Evolutionary conservation across 2,797 vertebrate species (phyloP), one percentile per base, ranked within the genome.

Genomic region (Molossus alvarezi): DNA sequence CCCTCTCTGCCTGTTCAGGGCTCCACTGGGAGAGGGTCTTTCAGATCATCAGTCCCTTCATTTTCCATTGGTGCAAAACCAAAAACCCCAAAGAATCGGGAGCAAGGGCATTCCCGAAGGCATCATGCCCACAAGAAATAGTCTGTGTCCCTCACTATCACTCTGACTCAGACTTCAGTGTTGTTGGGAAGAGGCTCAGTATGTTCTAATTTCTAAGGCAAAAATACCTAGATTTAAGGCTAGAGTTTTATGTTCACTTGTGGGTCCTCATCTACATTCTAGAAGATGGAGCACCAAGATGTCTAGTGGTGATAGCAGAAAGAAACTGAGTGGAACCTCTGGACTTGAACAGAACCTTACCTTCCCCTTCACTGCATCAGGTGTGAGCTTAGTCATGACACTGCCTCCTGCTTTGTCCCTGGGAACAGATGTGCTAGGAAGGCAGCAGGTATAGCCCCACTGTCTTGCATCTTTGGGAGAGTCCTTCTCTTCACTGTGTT

Each of bases 41-140:
- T 99, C 14, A 99, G 98, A 48, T 97, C 99, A 0, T 67, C 97
- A 7, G 71, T 96, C 8, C 98, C 99, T 0, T 18, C 98, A 5
- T 99, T 99, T 97, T 99, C 99, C 45, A 99, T 99, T 0, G 99
- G 99, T 60, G 97, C 99, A 4, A 99, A 99, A 92, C 98, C 99
- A 27, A 99, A 99, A 97, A 97, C 96, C 0, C 92, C 98, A 15
- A 98, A 98, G 0, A 80, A 85, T 48, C 98, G 99, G 3, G 99
- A 99, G 96, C 98, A 99, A 93, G 98, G 99, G 86, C 99, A 99
- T 97, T 99, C 99, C 1, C 98, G 99, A 41, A 98, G 99, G 94
- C 99, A 99, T 91, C 99, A 99, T 88, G 97, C 98, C 86, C 99
- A 99, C 96, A 99, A 99, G 98, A 99, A 99, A 98, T 99, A 99